Conservation (phyloP, 2,797 vertebrate genomes). For the Eptatretus atami region DNA sequence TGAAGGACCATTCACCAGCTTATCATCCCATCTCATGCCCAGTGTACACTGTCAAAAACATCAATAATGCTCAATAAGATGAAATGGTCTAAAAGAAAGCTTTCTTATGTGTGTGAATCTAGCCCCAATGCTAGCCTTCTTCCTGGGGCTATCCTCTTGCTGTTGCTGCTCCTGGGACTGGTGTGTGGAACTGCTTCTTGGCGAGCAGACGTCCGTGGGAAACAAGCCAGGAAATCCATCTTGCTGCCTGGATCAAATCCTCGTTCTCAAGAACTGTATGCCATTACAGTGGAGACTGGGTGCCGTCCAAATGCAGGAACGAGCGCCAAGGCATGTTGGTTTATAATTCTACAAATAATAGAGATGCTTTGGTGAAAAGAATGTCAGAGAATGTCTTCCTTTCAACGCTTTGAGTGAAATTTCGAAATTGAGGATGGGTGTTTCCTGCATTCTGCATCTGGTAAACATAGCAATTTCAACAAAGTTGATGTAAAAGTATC, state of each 20-base stretch:
- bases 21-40: too few species aligned
- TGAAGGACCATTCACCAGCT: too few species aligned
- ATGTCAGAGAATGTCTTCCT: too few species aligned
- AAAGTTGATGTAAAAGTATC: too few species aligned
- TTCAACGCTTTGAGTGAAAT: too few species aligned
- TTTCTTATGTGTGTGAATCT: conserved; percentile 7
- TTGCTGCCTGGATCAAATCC: conserved; percentile 19
- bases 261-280: conserved; percentile 17
- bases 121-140: conserved; percentile 17
- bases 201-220: conserved; percentile 12
- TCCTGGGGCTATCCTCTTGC: conserved; percentile 13
- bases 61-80: too few species aligned
- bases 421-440: too few species aligned
- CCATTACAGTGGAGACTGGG: conserved; percentile 26
- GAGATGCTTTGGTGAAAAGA: too few species aligned
- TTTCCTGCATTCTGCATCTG: too few species aligned
- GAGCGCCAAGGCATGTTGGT: conserved; percentile 20
- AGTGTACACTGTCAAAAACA: neutral
- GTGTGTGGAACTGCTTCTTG: conserved; percentile 12
- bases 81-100: neutral
- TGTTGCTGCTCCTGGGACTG: conserved; percentile 15
- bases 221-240: conserved; percentile 13
- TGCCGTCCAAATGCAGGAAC: conserved; percentile 20
- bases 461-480: too few species aligned
- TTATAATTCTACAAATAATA: too few species aligned